A percentile compares a stretch with the other conserved stretches of the same genome.
These are phyloP conservation scores for Phylloscopus trochilus DNA, from an alignment of 2,113 vertebrate species.

Conservation along the genomic window DNA sequence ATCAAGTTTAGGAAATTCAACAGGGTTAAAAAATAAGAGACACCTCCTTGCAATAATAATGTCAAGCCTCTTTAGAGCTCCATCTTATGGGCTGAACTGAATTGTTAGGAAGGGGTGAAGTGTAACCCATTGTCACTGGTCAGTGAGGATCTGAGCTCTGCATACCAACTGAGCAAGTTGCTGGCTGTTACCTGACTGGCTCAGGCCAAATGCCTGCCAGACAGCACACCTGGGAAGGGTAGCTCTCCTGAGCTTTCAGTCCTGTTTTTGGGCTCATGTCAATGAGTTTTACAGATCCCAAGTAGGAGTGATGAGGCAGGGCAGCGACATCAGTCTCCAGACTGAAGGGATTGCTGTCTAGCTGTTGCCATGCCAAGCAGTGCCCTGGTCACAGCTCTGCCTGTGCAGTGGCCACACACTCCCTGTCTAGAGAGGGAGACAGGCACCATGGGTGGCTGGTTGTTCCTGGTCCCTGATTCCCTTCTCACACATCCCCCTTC, in stretches of 20 bases:
- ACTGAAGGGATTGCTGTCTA: not conserved
- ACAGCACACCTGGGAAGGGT: not conserved
- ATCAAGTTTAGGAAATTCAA: not conserved
- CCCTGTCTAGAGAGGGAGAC: not conserved
- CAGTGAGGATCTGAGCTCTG: not conserved
- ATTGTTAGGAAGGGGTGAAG: not conserved
- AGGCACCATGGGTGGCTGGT: not conserved
- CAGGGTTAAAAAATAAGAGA: not conserved
- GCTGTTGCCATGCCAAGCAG: not conserved
- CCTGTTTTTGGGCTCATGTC: not conserved
- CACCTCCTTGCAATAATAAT: not conserved
- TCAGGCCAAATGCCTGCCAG: not conserved
- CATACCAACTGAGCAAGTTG: not conserved
- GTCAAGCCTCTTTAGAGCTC: not conserved
- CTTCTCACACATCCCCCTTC: not conserved
- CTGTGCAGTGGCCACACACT: not conserved
- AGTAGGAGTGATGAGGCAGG: fast-evolving
- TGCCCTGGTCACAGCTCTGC: fast-evolving
- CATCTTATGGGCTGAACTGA: not conserved
- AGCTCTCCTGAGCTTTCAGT: not conserved
- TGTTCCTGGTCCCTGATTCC: not conserved
- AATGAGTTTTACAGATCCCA: not conserved
- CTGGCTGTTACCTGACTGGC: not conserved
- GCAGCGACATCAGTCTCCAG: not conserved
- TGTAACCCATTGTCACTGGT: not conserved